Conservation (phyloP, 2,888 invertebrate genomes). For the Amphipoea oculea region DNA sequence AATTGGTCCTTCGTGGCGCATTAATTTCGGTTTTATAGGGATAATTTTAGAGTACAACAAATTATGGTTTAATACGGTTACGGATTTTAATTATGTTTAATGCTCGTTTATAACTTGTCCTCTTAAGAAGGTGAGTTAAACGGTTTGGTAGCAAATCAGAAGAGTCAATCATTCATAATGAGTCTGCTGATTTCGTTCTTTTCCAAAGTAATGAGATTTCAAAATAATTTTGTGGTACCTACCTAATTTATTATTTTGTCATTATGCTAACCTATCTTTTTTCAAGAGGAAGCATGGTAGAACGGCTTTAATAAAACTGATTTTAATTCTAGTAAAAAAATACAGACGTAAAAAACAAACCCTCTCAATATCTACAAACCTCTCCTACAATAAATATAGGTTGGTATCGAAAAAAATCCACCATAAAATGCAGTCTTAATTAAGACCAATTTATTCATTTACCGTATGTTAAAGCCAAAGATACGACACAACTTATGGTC, state of each 20-base stretch:
- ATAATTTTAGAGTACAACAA: constrained; percentile 34
- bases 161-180: constrained; percentile 34
- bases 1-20: constrained; percentile 36
- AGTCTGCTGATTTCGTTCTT: neutral
- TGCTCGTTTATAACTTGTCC: constrained; percentile 21
- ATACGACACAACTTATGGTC: constrained; percentile 76
- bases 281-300: neutral
- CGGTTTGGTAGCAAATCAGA: constrained; percentile 17
- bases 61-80: constrained; percentile 40
- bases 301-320: neutral
- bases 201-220: neutral
- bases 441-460: constrained; percentile 68
- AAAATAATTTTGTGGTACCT: neutral
- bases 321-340: neutral
- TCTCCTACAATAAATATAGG: neutral
- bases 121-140: constrained; percentile 14
- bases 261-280: neutral
- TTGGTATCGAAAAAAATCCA: constrained; percentile 2
- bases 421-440: constrained; percentile 64
- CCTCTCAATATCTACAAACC: neutral
- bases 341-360: neutral
- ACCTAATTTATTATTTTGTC: neutral
- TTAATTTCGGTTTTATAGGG: constrained; percentile 47
- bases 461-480: constrained; percentile 68
- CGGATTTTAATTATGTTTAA: constrained; percentile 45